Evolutionary conservation across 1,140 invertebrate species (phyloP).

Genomic region (Ectropis grisescens): DNA sequence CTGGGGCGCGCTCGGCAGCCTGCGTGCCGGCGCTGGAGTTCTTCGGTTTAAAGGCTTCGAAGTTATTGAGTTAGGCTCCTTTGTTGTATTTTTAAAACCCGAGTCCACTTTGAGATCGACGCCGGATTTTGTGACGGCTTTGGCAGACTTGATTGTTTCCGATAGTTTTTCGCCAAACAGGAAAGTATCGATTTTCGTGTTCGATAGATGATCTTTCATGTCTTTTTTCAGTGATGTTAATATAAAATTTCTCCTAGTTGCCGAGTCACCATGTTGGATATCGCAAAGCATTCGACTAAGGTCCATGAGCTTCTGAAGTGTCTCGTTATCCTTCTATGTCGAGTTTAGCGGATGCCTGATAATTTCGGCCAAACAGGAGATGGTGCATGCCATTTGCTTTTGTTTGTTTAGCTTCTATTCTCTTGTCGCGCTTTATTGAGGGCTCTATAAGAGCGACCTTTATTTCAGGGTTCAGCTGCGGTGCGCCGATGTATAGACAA

Average conservation of each 20-base stretch:
- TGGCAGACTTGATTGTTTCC: constrained; percentile 13
- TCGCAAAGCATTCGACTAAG: constrained; percentile 4
- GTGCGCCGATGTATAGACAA: neutral
- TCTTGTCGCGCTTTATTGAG: constrained; percentile 4
- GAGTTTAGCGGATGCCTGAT: neutral
- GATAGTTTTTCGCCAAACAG: constrained; percentile 14
- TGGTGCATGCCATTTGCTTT: constrained; percentile 2
- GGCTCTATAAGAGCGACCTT: constrained; percentile 3
- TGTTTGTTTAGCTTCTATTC: constrained; percentile 1
- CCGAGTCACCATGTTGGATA: constrained; percentile 6
- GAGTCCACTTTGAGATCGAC: constrained; percentile 15
- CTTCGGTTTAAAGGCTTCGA: constrained; percentile 20
- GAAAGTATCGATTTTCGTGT: constrained; percentile 13
- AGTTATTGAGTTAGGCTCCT: neutral
- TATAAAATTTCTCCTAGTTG: constrained; percentile 8
- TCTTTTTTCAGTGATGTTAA: constrained; percentile 12
- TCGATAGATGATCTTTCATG: constrained; percentile 12
- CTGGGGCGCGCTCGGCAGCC: constrained; percentile 3
- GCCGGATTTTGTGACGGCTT: constrained; percentile 15
- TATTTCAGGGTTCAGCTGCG: constrained; percentile 5
- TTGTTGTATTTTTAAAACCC: no score
- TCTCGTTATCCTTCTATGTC: constrained; percentile 1
- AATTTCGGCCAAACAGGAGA: constrained; percentile 1
- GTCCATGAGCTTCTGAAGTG: constrained; percentile 5
- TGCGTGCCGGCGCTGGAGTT: constrained; percentile 7